Evolutionary conservation across 2,113 vertebrate species (phyloP), one percentile per base, ranked within the genome.

Genomic region (Gallinago paraguaiae): DNA sequence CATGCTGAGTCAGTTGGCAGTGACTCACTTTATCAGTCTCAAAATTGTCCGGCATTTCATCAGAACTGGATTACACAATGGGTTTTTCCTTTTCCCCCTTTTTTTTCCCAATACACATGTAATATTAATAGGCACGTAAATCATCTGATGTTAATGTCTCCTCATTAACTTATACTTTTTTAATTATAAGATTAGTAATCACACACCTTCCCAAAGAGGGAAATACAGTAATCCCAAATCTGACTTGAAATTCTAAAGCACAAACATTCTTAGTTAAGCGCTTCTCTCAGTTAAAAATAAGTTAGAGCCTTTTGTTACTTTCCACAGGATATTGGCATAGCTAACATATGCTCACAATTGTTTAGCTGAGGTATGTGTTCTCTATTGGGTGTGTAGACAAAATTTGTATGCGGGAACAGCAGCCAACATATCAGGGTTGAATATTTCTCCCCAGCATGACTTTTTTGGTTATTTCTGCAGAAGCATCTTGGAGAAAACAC

Each of bases 1-100:
- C 96, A 92, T 94, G 95, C 95, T 96, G 96, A 96, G 95, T 97
- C 96, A 97, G 95, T 96, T 96, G 94, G 88, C 96, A 92, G 83
- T 86, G 86, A 95, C 88, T 96, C 88, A 79, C 81, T 88, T 94
- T 93, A 92, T 93, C 91, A 81, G 92, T 86, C 93, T 97, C 90
- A 94, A 94, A 94, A 86, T 57, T 96, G 92, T 95, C 93, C 93
- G 0, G 88, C 83, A 68, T 95, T 97, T 97, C 96, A 96, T 75
- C 90, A 97, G 86, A 84, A 60, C 72, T 27, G 39, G 69, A 92
- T 97, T 96, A 64, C 92, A 96, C 93, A 96, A 94, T 88, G 71
- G 88, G 51, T 83, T 91, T 95, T 95, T 90, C 85, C 85, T 76
- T 74, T 24, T 0, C 11, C 80, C 76, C 56, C 4, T 2, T 1